A percentile compares a stretch with the other conserved stretches of the same genome.
Conservation (phyloP, 37 sponge, comb jelly and placozoan species). For the Spongilla lacustris region DNA sequence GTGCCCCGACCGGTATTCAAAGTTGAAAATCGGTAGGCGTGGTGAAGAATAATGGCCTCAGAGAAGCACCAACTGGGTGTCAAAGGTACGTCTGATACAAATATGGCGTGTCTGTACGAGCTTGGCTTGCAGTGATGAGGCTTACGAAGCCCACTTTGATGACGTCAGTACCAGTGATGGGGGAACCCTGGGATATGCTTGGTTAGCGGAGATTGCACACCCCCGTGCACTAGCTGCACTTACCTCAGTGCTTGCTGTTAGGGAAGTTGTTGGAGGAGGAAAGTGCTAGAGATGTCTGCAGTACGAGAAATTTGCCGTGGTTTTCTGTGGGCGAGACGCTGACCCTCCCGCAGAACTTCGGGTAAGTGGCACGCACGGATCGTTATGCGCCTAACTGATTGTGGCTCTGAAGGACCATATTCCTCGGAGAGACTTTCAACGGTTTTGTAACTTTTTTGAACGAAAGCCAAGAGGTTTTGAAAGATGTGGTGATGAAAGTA, state of each 20-base stretch:
- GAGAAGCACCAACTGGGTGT: neutral
- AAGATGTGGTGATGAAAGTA: slow-evolving; percentile 78
- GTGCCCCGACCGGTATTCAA: neutral
- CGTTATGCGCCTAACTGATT: neutral
- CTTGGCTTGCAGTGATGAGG: slow-evolving; percentile 58
- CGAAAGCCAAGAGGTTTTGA: slow-evolving; percentile 70
- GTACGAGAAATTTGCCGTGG: slow-evolving; percentile 7
- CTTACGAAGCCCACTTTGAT: slow-evolving; percentile 67
- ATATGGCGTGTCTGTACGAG: neutral
- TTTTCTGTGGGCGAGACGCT: slow-evolving; percentile 40
- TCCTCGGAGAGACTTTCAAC: slow-evolving; percentile 86
- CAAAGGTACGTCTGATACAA: neutral
- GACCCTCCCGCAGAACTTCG: slow-evolving; percentile 54
- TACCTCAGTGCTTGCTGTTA: neutral
- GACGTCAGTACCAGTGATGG: slow-evolving; percentile 20
- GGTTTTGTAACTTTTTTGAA: slow-evolving; percentile 75
- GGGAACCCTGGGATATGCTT: slow-evolving; percentile 65
- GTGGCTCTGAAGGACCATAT: slow-evolving; percentile 40
- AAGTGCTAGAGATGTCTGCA: slow-evolving; percentile 22
- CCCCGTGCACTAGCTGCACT: neutral
- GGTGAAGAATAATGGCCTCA: neutral
- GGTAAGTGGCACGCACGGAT: slow-evolving; percentile 11
- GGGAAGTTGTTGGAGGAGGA: slow-evolving; percentile 29
- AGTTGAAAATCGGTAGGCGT: neutral
- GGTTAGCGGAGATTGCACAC: slow-evolving; percentile 26